phyloP scores from a whole-genome alignment of 1,140 invertebrate genomes.

The Caenorhabditis latens region DNA sequence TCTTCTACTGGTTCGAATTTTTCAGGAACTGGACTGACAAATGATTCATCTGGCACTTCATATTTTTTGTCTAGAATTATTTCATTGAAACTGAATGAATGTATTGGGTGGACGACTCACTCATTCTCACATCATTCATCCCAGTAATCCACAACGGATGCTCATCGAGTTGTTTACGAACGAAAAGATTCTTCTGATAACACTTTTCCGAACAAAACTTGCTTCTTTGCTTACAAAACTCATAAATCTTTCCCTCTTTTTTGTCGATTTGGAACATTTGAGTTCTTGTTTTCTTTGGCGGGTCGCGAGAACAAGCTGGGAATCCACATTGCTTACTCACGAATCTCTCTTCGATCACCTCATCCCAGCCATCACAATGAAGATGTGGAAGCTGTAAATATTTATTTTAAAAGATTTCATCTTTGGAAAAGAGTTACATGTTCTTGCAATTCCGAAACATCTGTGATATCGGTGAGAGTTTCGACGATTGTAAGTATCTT shows the following conservation, averaged over 20 bases:
- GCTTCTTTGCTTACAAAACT: constrained; percentile 46
- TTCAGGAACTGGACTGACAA: not conserved
- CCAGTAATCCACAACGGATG: constrained; percentile 39
- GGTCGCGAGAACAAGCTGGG: constrained; percentile 39
- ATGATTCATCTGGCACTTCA: constrained; percentile 22
- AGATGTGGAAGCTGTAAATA: constrained; percentile 60
- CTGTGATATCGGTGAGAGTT: constrained; percentile 2
- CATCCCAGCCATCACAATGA: constrained; percentile 58
- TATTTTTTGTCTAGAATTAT: not conserved
- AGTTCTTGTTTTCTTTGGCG: not conserved
- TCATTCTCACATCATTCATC: not conserved
- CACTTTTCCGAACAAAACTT: constrained; percentile 33
- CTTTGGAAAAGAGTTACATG: not conserved
- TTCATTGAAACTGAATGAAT: too few species aligned
- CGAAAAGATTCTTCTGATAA: constrained; percentile 33
- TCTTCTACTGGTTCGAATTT: not conserved
- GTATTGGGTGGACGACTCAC: not conserved
- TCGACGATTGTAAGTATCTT: not conserved
- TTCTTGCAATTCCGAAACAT: not conserved
- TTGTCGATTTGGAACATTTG: constrained; percentile 40
- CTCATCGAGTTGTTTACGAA: constrained; percentile 20
- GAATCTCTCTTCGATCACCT: constrained; percentile 65
- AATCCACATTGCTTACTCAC: constrained; percentile 63
- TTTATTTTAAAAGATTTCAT: not conserved
- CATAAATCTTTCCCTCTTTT: constrained; percentile 34